A percentile compares a stretch with the other conserved stretches of the same genome.
Evolutionary conservation across 2,888 invertebrate species (phyloP).

Genomic region (Caenorhabditis sp.): DNA sequence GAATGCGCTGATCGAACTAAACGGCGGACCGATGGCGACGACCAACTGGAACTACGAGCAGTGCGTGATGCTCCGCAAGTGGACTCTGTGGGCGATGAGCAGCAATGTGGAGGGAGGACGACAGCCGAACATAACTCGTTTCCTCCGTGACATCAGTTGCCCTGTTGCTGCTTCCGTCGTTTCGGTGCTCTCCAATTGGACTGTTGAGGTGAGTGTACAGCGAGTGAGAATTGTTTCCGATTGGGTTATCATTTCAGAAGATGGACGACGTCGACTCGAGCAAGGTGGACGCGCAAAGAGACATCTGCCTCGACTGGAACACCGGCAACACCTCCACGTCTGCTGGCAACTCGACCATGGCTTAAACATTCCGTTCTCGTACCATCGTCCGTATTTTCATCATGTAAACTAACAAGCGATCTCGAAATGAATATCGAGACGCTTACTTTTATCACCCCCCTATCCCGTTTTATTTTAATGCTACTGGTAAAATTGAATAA

Average conservation of each 20-base stretch:
- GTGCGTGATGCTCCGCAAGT: constrained; percentile 45
- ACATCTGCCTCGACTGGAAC: constrained; percentile 33
- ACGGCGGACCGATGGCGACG: constrained; percentile 15
- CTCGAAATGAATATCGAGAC: too few species aligned
- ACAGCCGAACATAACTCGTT: constrained; percentile 26
- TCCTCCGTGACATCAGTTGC: constrained; percentile 41
- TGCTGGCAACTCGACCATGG: too few species aligned
- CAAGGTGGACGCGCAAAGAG: constrained; percentile 12
- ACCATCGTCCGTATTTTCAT: not conserved
- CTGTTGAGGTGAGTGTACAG: constrained; percentile 20
- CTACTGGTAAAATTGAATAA: too few species aligned
- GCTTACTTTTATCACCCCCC: too few species aligned
- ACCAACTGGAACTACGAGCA: constrained; percentile 41
- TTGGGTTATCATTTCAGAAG: constrained; percentile 17
- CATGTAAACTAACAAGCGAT: not conserved
- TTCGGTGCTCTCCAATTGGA: constrained; percentile 41
- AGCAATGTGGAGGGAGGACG: constrained; percentile 49
- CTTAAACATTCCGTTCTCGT: not conserved
- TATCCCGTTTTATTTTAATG: too few species aligned
- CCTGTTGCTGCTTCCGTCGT: constrained; percentile 41
- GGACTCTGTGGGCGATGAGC: constrained; percentile 52
- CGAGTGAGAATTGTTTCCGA: not conserved
- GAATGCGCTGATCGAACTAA: constrained; percentile 38
- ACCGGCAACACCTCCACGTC: constrained; percentile 6
- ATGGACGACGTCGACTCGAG: constrained; percentile 37